Evolutionary conservation across 2,113 vertebrate species (phyloP).

Genomic region (Girardinichthys multiradiatus): DNA sequence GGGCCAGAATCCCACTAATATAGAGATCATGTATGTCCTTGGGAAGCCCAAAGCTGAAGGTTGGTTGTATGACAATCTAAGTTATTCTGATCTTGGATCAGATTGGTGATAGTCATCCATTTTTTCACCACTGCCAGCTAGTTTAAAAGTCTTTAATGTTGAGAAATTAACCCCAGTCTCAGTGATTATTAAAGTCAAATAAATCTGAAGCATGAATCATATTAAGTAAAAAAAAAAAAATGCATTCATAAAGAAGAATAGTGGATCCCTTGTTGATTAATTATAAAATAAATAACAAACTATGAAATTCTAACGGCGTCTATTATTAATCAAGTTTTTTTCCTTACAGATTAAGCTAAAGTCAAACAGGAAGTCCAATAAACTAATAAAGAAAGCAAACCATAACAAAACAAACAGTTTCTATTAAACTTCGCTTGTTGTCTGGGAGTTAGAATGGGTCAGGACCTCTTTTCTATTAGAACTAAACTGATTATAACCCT

Average conservation of each 20-base stretch:
- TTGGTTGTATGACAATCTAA: slow-evolving; percentile 30
- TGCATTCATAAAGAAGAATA: too few species aligned
- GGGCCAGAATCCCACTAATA: slow-evolving; percentile 84
- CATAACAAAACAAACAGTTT: too few species aligned
- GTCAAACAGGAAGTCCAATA: too few species aligned
- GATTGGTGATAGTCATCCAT: too few species aligned
- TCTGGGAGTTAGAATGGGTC: too few species aligned
- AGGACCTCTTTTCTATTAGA: too few species aligned
- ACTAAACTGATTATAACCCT: background rate
- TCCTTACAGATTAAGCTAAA: too few species aligned
- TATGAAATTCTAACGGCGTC: too few species aligned
- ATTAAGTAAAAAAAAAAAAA: background rate
- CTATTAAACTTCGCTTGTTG: too few species aligned
- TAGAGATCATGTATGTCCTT: slow-evolving; percentile 80
- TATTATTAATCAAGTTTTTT: too few species aligned
- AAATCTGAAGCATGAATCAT: background rate
- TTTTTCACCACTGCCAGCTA: background rate
- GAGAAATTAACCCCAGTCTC: background rate
- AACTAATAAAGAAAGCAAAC: too few species aligned
- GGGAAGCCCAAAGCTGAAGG: slow-evolving; percentile 83
- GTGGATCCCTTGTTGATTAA: background rate
- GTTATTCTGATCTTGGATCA: background rate
- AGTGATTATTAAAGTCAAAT: background rate
- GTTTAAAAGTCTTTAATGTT: background rate
- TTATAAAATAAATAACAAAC: too few species aligned